phyloP scores from a whole-genome alignment of 2,113 vertebrate species.

The Accipiter cooperii region DNA sequence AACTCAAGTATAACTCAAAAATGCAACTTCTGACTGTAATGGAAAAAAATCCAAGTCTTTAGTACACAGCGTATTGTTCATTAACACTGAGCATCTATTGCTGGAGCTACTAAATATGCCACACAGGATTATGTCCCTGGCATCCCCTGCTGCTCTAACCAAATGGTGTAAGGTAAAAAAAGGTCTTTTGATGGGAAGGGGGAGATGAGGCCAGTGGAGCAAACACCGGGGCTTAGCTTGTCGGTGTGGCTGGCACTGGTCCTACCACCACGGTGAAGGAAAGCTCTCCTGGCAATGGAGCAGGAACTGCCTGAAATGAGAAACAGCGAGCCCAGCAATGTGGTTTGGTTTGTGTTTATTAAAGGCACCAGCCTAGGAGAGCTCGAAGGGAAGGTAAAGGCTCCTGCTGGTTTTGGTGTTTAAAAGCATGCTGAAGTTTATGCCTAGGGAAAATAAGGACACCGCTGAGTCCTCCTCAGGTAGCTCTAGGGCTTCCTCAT shows the following conservation, averaged over 20 bases:
- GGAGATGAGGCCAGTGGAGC: neutral
- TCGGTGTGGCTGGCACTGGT: neutral
- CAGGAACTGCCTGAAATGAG: neutral
- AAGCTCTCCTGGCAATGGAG: neutral
- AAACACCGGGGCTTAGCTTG: rapidly evolving
- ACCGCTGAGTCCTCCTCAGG: neutral
- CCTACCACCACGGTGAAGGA: neutral
- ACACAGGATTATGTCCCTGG: neutral
- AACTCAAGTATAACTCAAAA: neutral
- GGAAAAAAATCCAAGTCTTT: neutral
- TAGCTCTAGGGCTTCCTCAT: neutral
- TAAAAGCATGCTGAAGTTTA: neutral
- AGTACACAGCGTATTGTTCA: neutral
- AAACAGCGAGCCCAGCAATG: neutral
- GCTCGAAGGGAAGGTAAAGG: neutral
- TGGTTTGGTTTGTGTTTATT: neutral
- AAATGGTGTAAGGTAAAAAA: neutral
- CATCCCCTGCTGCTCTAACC: neutral
- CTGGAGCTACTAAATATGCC: neutral
- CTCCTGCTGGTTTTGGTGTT: neutral
- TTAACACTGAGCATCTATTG: neutral
- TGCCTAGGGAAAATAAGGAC: neutral
- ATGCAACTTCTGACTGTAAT: neutral
- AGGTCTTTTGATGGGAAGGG: neutral
- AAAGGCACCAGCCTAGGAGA: neutral